Base-by-base conservation (phyloP, 2,888 invertebrate species). In the Deroplatys truncata region DNA sequence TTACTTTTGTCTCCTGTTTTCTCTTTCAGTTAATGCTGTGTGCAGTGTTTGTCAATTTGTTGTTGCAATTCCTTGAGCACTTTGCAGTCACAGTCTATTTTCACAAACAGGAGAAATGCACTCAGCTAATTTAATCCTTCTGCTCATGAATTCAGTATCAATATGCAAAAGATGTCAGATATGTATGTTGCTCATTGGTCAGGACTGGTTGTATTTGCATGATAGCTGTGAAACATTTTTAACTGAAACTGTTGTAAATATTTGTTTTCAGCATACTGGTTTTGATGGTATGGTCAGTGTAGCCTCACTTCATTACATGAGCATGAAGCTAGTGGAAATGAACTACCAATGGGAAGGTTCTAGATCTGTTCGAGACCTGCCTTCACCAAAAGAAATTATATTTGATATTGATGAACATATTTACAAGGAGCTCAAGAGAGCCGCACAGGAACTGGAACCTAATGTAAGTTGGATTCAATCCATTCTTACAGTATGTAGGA, bases 401-500 rank as follows among this genome's bases (percentile, higher is more conserved):
- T 95, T 95, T 91, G 93, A 94, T 84, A 90, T 95, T 35, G 94
- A 95, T 92, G 92, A 93, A 84, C 91, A 91, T 0, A 91, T 95
- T 1, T 91, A 91, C 29, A 91, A 91, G 4, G 94, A 94, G 90
- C 94, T 95, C 9, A 90, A 92, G n/a, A 92, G 93, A 28, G 93
- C 94, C 1, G 93, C 93, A 82, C 89, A 92, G 0, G 93, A 92
- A 25, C 93, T 93, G 88, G 92, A 92, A 29, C 91, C 91, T n/a
- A 92, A 92, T 91, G 94, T 94, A 92, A 91, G 92, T 91, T 20
- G 13, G 20, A 29, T 29, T 28, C 8, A 16, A 13, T 2, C 29
- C 8, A 84, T 84, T 25, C 8, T 25, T 83, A 3, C 28, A 28
- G 2, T 13, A 2, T 83, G 83, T 8, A 83, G 9, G 25, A 83